A percentile compares a stretch with the other conserved stretches of the same genome.
These are phyloP conservation scores for Ylistrum balloti DNA, from an alignment of 1,140 invertebrate genomes.

Conservation along the genomic window DNA sequence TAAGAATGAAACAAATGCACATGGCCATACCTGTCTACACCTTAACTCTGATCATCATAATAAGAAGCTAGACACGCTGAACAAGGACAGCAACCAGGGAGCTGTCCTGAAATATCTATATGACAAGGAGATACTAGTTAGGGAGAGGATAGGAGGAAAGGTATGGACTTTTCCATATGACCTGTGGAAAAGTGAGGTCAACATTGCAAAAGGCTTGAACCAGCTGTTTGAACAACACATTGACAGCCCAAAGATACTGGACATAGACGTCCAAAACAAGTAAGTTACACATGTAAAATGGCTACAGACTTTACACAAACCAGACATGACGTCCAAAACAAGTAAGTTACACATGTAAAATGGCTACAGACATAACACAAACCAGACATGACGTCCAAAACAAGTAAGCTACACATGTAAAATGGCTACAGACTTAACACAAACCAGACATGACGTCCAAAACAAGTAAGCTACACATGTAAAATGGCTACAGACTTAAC, in stretches of 20 bases:
- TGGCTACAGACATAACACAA: no score
- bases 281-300: conserved; percentile 44
- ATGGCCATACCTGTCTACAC: conserved; percentile 70
- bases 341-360: no score
- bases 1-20: conserved; percentile 66
- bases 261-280: conserved; percentile 69
- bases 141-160: conserved; percentile 55
- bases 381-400: no score
- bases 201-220: conserved; percentile 64
- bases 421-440: no score
- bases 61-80: conserved; percentile 46
- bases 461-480: no score
- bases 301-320: no score
- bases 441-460: no score
- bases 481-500: no score
- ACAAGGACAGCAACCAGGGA: conserved; percentile 56
- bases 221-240: conserved; percentile 60
- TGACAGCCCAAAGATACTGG: conserved; percentile 57
- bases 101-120: conserved; percentile 69
- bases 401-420: no score
- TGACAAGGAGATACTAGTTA: conserved; percentile 65
- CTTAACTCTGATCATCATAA: conserved; percentile 50
- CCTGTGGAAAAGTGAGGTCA: conserved; percentile 72
- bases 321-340: no score
- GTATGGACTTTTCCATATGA: conserved; percentile 67